A percentile compares a stretch with the other conserved stretches of the same genome.
These are phyloP conservation scores for Diabrotica undecimpunctata DNA, from an alignment of 1,140 invertebrate species.

Conservation along the genomic window DNA sequence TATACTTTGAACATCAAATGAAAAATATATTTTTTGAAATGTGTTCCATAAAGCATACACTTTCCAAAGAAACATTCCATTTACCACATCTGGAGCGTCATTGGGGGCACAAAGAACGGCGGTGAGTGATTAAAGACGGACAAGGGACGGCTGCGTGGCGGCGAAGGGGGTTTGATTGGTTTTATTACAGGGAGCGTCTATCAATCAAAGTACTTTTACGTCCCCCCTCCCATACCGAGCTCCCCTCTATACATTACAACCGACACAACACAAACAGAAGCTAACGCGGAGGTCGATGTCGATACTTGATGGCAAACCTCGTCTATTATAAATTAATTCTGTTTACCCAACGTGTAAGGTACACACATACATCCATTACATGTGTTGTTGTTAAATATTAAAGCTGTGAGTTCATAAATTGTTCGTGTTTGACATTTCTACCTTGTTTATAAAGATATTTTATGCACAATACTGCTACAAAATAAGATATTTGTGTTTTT, in stretches of 20 bases:
- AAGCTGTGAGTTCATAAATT: too few species aligned
- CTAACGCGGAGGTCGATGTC: not conserved
- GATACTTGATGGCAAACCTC: not conserved
- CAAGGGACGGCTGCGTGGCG: not conserved
- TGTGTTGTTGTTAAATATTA: too few species aligned
- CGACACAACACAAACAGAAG: constrained; percentile 27
- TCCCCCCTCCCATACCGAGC: not conserved
- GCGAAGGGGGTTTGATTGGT: constrained; percentile 16
- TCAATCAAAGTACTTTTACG: constrained; percentile 15
- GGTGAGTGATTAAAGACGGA: constrained; percentile 16
- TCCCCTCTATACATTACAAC: constrained; percentile 3
- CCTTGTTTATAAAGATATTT: too few species aligned
- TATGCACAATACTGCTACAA: too few species aligned
- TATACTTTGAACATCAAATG: too few species aligned
- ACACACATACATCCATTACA: too few species aligned
- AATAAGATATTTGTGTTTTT: too few species aligned
- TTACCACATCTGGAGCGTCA: not conserved
- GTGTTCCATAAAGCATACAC: not conserved
- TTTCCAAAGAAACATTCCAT: not conserved
- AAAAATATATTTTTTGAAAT: too few species aligned
- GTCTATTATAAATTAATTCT: too few species aligned
- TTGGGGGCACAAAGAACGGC: not conserved
- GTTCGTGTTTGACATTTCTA: too few species aligned
- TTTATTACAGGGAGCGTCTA: constrained; percentile 19
- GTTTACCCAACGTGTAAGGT: too few species aligned